Base-by-base conservation (phyloP, 2,888 invertebrate genomes). In the Chymomyza amoena region DNA sequence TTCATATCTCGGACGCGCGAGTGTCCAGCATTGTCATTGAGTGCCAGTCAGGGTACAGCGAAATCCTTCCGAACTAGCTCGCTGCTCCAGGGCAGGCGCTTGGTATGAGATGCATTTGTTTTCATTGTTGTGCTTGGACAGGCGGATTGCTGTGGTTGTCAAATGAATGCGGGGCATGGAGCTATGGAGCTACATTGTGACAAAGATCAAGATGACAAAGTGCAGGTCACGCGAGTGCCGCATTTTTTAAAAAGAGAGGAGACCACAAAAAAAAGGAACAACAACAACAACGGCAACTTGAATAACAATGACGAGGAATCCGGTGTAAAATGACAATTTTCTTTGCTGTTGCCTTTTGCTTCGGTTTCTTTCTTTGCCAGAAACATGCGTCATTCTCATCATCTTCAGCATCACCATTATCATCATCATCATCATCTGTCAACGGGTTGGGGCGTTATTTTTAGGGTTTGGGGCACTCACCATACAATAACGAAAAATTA, bases 141-240 rank as follows among this genome's bases (percentile, higher is more conserved):
- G 15, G 52, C n/a, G 39, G 39, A 39, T 1, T 13, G 13, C 39
- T 32, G 32, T 32, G 32, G 32, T 32, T 32, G 32, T 25, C 25
- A 25, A 25, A 25, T 25, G 25, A 25, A 13, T 16, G 52, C 15
- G 52, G 16, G 52, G n/a, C 1, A 7, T 16, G 36, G 16, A 16
- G 51, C 15, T 15, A 7, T 16, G 36, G 16, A 16, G 51, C 15
- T 15, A 18, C 15, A 18, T 20, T 54, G 54, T 54, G 54, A 16
- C 52, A 56, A 20, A 52, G 57, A 86, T 82, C 87, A 86, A 86
- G 81, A 82, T 86, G 82, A 86, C 77, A 70, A 81, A 82, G 79
- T 81, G 84, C 77, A 81, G 82, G 82, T 86, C 82, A 77, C 81
- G 77, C 75, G 66, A 85, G 75, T 77, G 70, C 70, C 70, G 72